Evolutionary conservation across 2,113 vertebrate species (phyloP).

Genomic region (Gallinago undulata): DNA sequence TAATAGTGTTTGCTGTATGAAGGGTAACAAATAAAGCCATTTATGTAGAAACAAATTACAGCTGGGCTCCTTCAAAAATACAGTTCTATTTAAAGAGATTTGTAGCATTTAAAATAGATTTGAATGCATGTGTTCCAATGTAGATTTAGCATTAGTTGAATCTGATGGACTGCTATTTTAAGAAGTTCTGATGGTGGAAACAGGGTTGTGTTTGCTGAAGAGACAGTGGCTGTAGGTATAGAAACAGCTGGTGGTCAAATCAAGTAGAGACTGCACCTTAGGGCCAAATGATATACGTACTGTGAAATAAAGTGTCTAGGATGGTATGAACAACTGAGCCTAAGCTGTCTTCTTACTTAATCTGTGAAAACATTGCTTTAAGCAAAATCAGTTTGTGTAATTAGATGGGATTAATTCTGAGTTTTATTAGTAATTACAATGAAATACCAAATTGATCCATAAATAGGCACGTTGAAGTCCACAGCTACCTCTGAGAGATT

Average conservation of each 20-base stretch:
- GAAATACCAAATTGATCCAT: background rate
- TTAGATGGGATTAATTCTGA: background rate
- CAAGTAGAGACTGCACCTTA: background rate
- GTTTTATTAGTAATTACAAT: background rate
- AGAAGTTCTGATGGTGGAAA: background rate
- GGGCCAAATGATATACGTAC: background rate
- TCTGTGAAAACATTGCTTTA: background rate
- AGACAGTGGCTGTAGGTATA: background rate
- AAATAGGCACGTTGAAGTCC: background rate
- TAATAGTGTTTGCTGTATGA: conserved; percentile 76
- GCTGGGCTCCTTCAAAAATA: conserved; percentile 54
- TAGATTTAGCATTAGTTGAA: conserved; percentile 31
- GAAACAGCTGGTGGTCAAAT: background rate
- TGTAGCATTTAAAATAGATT: conserved; percentile 59
- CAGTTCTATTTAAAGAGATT: conserved; percentile 63
- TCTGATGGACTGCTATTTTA: conserved; percentile 30
- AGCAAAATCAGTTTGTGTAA: background rate
- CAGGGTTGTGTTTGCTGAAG: background rate
- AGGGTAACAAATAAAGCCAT: conserved; percentile 66
- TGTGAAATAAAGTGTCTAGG: background rate
- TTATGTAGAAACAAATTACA: conserved; percentile 61
- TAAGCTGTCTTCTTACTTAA: background rate
- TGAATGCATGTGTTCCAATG: conserved; percentile 20
- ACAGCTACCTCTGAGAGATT: background rate
- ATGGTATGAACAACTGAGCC: background rate